These are phyloP conservation scores for Dicrurus megarhynchus DNA, from an alignment of 2,113 vertebrate genomes.

Conservation along the genomic window DNA sequence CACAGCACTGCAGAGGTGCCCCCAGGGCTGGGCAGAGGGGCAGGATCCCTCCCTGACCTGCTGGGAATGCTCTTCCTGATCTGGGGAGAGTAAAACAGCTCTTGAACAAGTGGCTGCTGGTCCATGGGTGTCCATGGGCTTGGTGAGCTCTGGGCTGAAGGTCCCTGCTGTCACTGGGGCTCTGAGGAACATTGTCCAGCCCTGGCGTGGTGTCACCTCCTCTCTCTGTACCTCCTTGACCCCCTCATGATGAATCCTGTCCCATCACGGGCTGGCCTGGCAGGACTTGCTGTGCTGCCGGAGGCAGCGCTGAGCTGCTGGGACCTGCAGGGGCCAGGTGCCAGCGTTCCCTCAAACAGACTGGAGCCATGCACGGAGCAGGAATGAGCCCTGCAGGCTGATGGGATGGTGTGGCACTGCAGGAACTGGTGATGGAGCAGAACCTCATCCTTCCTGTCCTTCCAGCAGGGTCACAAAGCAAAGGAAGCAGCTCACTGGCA, in stretches of 20 bases:
- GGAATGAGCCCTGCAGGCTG: not conserved
- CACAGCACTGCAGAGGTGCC: not conserved
- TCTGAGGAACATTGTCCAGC: not conserved
- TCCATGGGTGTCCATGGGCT: rapidly evolving
- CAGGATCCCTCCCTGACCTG: not conserved
- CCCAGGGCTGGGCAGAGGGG: not conserved
- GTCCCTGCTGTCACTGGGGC: not conserved
- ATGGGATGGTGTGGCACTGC: not conserved
- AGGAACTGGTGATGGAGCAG: conserved; percentile 2
- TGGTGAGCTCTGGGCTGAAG: not conserved
- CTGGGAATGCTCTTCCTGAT: not conserved
- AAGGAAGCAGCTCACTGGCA: not conserved
- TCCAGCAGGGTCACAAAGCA: not conserved
- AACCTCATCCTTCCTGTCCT: not conserved
- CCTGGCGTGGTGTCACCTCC: not conserved
- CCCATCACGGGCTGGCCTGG: not conserved
- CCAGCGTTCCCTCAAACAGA: not conserved
- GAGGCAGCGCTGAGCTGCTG: not conserved
- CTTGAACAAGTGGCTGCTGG: not conserved
- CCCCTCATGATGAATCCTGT: not conserved
- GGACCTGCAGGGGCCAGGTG: not conserved
- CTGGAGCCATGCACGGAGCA: not conserved
- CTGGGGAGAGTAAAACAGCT: not conserved
- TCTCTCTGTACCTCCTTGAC: not conserved
- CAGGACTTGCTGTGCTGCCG: conserved; percentile 28